Base-by-base conservation (phyloP, 2,888 invertebrate species). In the Cryptocheilus praepositus region DNA sequence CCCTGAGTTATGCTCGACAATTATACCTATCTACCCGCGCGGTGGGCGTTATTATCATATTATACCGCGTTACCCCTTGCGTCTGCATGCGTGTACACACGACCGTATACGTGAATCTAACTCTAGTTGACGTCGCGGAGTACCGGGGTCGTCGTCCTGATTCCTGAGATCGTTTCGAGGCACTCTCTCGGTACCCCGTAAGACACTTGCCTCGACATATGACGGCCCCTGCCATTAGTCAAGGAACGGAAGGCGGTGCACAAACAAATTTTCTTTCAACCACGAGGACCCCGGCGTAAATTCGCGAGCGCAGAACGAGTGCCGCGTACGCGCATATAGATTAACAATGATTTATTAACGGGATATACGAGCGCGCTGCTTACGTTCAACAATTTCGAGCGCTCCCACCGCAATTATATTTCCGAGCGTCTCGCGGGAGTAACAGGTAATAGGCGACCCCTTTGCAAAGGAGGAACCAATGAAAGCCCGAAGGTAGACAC, bases 1-100 rank as follows among this genome's bases (percentile, higher is more conserved):
- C 81, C 82, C 80, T 86, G 85, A 86, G 82, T 86, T 86, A 86
- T 86, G 85, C 84, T 83, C 85, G 86, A 86, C 86, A 86, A 86
- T 86, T 86, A 85, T 85, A 86, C 82, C 83, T 81, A 82, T 84
- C 83, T 83, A 80, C 76, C 82, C 81, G 68, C 76, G 77, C 74
- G 81, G 83, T 84, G 84, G 84, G 83, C 83, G 83, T 85, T 85
- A 85, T 86, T 86, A 85, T 85, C 85, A 85, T 85, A 85, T 85
- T 85, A 83, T 82, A 84, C 74, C 66, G 55, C 67, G 77, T 80
- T 76, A 75, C 73, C 70, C 73, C 70, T 63, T 66, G 61, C 70
- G 62, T 61, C 57, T 63, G 56, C 63, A 60, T 67, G 63, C 64
- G 65, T 51, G 67, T 54, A 22, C 61, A 61, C 63, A 60, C 67